Conservation (phyloP, 2,113 vertebrate species). For the Lepus europaeus region DNA sequence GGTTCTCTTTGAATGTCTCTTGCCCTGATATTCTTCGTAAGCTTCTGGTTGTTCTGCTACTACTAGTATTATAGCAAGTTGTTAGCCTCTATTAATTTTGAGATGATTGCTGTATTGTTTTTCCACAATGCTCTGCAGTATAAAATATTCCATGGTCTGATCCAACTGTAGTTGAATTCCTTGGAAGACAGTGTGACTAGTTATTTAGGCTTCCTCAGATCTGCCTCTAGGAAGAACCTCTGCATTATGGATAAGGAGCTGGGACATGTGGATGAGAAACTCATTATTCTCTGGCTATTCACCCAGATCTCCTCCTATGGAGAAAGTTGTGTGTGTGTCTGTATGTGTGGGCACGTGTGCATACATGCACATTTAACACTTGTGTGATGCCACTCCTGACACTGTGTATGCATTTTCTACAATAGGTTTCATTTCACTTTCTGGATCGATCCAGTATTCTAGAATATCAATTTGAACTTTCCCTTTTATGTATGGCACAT, state of each 20-base stretch:
- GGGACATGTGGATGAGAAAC: not conserved
- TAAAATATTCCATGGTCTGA: conserved; percentile 3
- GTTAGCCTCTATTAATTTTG: conserved; percentile 25
- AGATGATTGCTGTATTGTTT: not conserved
- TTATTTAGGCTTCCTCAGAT: not conserved
- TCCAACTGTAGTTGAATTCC: not conserved
- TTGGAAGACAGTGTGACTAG: not conserved
- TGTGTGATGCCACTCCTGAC: not conserved
- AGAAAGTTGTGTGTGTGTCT: not conserved
- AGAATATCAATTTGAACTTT: too few relatives aligned
- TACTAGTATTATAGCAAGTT: conserved; percentile 9
- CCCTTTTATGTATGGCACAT: too few relatives aligned
- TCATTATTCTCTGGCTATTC: not conserved
- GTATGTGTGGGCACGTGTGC: too few relatives aligned
- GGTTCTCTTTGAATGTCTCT: not conserved
- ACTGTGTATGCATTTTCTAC: not conserved
- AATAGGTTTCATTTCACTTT: not conserved
- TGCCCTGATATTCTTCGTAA: conserved; percentile 25
- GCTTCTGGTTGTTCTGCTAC: not conserved
- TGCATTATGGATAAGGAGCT: not conserved
- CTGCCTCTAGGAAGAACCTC: not conserved
- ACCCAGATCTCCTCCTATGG: not conserved
- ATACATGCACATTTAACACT: not conserved
- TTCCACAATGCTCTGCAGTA: not conserved
- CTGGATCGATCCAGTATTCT: too few relatives aligned